These are phyloP conservation scores for Epirrita christyi DNA, from an alignment of 2,888 invertebrate genomes.

Conservation along the genomic window DNA sequence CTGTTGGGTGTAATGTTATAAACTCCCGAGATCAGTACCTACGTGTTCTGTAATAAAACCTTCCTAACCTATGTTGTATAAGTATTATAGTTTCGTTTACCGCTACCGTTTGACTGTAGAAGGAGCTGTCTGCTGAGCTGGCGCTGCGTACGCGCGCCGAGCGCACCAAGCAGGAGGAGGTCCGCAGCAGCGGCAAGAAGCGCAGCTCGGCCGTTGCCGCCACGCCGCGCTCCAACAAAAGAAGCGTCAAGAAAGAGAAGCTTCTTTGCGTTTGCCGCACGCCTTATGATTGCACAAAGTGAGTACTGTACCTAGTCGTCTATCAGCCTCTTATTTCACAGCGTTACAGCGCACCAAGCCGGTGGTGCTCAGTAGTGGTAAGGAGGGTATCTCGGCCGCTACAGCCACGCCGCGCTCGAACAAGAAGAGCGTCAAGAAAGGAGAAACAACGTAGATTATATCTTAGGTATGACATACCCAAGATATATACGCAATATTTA, in stretches of 20 bases:
- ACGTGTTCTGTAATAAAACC: too few relatives aligned
- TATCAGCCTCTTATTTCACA: not conserved
- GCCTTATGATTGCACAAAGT: constrained; percentile 98
- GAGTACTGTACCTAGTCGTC: constrained; percentile 50
- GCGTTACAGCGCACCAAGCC: too few relatives aligned
- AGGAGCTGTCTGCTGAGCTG: constrained; percentile 90
- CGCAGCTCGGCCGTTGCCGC: constrained; percentile 26
- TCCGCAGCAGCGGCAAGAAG: constrained; percentile 73
- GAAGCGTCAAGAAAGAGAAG: constrained; percentile 88
- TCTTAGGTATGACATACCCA: too few relatives aligned
- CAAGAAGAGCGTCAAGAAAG: constrained; percentile 84
- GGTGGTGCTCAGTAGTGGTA: constrained; percentile 84
- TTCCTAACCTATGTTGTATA: too few relatives aligned
- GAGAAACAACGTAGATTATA: too few relatives aligned
- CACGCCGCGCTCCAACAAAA: constrained; percentile 59
- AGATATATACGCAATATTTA: too few relatives aligned
- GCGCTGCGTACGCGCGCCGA: constrained; percentile 89
- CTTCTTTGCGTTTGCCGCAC: constrained; percentile 96
- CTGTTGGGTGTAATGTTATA: too few relatives aligned
- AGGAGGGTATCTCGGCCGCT: constrained; percentile 33
- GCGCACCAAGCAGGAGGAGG: constrained; percentile 88
- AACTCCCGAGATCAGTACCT: too few relatives aligned
- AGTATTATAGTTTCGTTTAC: too few relatives aligned
- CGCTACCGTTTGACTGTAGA: constrained; percentile 66
- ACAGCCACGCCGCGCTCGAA: constrained; percentile 51